These are phyloP conservation scores for Apis cerana DNA, from an alignment of 1,140 invertebrate genomes.

Conservation along the genomic window DNA sequence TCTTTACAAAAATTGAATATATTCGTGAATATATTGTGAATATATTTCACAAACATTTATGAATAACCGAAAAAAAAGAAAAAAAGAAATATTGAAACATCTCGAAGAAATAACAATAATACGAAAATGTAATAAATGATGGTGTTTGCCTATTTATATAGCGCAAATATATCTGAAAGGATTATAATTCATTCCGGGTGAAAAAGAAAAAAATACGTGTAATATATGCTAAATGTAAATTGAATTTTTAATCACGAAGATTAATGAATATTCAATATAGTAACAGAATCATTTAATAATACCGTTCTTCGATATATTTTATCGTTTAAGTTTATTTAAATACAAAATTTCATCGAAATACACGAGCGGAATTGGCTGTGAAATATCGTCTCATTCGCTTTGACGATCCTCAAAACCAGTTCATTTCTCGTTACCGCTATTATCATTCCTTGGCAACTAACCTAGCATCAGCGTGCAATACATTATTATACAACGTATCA, in stretches of 20 bases:
- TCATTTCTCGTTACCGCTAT: constrained; percentile 22
- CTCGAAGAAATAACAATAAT: too few species aligned
- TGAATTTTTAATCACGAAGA: background rate
- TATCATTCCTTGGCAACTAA: constrained; percentile 23
- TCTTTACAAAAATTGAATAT: too few species aligned
- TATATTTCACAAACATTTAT: too few species aligned
- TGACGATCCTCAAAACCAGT: constrained; percentile 13
- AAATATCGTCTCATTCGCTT: constrained; percentile 1
- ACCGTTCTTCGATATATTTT: background rate
- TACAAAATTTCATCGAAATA: background rate
- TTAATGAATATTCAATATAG: background rate
- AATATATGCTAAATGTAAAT: background rate
- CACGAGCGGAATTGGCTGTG: background rate
- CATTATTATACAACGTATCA: constrained; percentile 36
- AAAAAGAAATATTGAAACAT: too few species aligned
- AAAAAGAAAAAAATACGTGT: background rate
- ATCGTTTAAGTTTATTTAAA: background rate
- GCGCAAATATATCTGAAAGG: too few species aligned
- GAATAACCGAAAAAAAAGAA: too few species aligned
- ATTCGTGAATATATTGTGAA: too few species aligned
- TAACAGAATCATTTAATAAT: background rate
- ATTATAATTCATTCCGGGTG: too few species aligned
- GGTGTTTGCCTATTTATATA: too few species aligned
- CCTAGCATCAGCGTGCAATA: constrained; percentile 23
- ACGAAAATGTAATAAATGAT: too few species aligned